Conservation (phyloP, 2,888 invertebrate species). For the Muschampia plurimacula region DNA sequence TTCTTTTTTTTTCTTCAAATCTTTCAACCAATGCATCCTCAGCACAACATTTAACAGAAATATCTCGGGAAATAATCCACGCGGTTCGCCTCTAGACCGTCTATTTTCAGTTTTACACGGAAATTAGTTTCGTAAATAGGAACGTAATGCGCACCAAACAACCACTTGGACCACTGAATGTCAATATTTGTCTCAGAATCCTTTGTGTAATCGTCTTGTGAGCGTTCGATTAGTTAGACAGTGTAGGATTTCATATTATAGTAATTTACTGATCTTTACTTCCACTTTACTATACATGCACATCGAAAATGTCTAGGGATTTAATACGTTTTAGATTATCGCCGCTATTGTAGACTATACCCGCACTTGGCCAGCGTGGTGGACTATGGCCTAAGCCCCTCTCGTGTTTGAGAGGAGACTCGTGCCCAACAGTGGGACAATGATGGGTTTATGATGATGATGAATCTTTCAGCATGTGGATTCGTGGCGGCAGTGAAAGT, state of each 20-base stretch:
- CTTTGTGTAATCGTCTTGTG: not conserved
- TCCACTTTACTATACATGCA: too few relatives aligned
- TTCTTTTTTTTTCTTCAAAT: conserved; percentile 20
- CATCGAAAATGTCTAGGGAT: too few relatives aligned
- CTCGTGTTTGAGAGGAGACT: too few relatives aligned
- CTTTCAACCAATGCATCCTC: conserved; percentile 26
- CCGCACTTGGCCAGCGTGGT: too few relatives aligned
- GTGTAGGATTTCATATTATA: too few relatives aligned
- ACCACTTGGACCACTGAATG: conserved; percentile 44
- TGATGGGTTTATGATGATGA: too few relatives aligned
- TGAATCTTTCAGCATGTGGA: conserved; percentile 85
- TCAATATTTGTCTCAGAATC: conserved; percentile 42
- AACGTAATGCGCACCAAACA: conserved; percentile 45
- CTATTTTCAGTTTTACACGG: conserved; percentile 39
- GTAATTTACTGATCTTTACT: too few relatives aligned
- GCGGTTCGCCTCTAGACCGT: conserved; percentile 34
- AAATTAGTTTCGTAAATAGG: conserved; percentile 48
- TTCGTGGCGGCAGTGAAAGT: conserved; percentile 86
- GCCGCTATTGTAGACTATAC: too few relatives aligned
- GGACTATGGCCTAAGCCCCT: too few relatives aligned
- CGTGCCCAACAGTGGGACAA: too few relatives aligned
- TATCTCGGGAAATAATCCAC: conserved; percentile 29
- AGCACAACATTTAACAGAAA: conserved; percentile 30
- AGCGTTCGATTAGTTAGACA: not conserved
- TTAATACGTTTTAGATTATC: too few relatives aligned